Base-by-base conservation (phyloP, 2,888 invertebrate genomes). In the Scaptomyza parva region DNA sequence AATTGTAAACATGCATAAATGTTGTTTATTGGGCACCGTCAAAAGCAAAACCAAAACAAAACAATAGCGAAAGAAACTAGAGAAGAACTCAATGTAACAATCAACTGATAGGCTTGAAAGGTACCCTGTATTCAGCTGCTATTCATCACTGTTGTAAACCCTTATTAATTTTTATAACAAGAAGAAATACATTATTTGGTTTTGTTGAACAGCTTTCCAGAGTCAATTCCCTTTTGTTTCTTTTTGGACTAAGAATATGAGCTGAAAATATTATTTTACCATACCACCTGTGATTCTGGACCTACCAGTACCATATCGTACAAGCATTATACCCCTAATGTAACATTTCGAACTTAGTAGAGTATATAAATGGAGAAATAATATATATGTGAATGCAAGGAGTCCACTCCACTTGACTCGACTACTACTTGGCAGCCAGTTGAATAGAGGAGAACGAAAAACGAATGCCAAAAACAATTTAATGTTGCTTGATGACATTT, bases 1-100 rank as follows among this genome's bases (percentile, higher is more conserved):
- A 80, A 81, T 81, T 80, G 82, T 81, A 81, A 80, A 81, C 79
- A 80, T 78, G 78, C 75, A 81, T 78, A 75, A 81, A 78, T 74
- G 81, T 74, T 79, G 74, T 78, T 78, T 78, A 80, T 78, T 76
- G 77, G 73, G 52, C 71, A 71, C 61, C 40, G 54, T 45, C 70
- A 54, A 47, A 52, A 61, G 65, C 22, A 58, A n/a, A n/a, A n/a
- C n/a, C n/a, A n/a, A n/a, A 73, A 65, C 76, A 65, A 65, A 61
- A 76, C 76, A 74, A 73, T 58, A 55, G 58, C 64, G 17, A 40
- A 61, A 54, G 55, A 47, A 57, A 17, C 55, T 41, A 55, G 3
- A 12, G 60, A 58, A 37, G 2, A 58, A 41, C 17, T n/a, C 14
- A 51, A 5, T 11, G 8, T 6, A 18, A 8, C 3, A 6, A 17